Base-by-base conservation (phyloP, 2,888 invertebrate genomes). In the Cataglyphis livida region DNA sequence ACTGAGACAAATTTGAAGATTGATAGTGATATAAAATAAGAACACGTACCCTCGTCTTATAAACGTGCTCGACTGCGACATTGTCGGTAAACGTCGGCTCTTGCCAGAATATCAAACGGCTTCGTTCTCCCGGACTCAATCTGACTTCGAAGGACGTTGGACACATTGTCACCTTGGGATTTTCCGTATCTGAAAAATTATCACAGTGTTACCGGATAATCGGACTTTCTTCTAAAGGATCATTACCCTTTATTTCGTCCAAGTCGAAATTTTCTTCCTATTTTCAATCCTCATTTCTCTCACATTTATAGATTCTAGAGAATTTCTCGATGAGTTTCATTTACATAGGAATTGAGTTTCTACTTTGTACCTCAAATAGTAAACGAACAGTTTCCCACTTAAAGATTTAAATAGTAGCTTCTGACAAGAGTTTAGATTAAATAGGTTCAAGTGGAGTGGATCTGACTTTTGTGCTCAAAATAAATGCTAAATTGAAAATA, bases 21-120 rank as follows among this genome's bases (percentile, higher is more conserved):
- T 15, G 25, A 48, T 25, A 54, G 28, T 25, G 64, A 1, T n/a
- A 62, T 1, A 35, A 15, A 25, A 21, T 64, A 21, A 15, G 0
- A 15, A 64, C n/a, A 85, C 95, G 95, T 90, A 96, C 96, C 93
- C 96, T 95, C 9, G 96, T 96, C 91, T 96, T 96, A 91, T 96
- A 96, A 64, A 96, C 94, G 79, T 95, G 95, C 79, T 95, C 95
- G 35, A 96, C 94, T 73, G 95, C 95, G 57, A 96, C 95, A 90
- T 96, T 96, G 92, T 96, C 96, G 38, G 94, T 95, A 90, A 97
- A 97, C 61, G 95, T 93, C 0, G 97, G 97, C 89, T 97, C 97
- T 61, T 95, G 95, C 97, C 97, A 97, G 87, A 95, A 95, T 64
- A 97, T 95, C 61, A 95, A 95, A 38, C 96, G 95, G 75, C 95